Conservation (phyloP, 2,797 vertebrate genomes). For the Trematomus bernacchii region DNA sequence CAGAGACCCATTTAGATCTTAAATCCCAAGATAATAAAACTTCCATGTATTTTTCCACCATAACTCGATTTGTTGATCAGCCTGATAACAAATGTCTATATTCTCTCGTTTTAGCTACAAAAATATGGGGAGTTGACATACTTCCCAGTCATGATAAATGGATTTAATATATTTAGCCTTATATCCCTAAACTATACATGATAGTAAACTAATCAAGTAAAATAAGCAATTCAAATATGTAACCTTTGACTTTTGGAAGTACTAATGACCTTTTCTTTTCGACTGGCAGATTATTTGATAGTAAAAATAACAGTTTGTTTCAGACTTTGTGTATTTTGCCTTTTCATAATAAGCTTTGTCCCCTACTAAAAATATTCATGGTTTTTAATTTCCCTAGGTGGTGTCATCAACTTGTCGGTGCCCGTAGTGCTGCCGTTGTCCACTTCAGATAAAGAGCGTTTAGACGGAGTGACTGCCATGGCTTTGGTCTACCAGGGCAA, state of each 20-base stretch:
- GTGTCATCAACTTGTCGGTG: slow-evolving; percentile 97
- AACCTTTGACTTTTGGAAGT: too few relatives aligned
- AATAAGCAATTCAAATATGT: too few relatives aligned
- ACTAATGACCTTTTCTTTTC: too few relatives aligned
- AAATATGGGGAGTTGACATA: not conserved
- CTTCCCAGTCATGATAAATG: too few relatives aligned
- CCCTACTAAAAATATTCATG: not conserved
- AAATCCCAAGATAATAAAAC: not conserved
- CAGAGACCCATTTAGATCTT: not conserved
- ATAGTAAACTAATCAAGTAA: too few relatives aligned
- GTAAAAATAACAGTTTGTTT: not conserved
- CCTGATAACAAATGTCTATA: not conserved
- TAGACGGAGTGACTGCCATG: slow-evolving; percentile 92
- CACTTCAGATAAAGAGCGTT: slow-evolving; percentile 90
- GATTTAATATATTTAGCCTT: not conserved
- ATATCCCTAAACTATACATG: not conserved
- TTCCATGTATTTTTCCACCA: too few relatives aligned
- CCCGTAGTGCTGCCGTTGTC: slow-evolving; percentile 94
- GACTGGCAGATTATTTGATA: not conserved
- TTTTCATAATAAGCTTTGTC: not conserved
- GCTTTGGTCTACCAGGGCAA: slow-evolving; percentile 90
- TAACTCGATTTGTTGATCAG: not conserved
- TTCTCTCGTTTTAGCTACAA: too few relatives aligned
- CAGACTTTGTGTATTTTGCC: not conserved
- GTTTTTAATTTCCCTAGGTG: slow-evolving; percentile 82